Base-by-base conservation (phyloP, 2,797 vertebrate genomes). In the Remorina albescens region DNA sequence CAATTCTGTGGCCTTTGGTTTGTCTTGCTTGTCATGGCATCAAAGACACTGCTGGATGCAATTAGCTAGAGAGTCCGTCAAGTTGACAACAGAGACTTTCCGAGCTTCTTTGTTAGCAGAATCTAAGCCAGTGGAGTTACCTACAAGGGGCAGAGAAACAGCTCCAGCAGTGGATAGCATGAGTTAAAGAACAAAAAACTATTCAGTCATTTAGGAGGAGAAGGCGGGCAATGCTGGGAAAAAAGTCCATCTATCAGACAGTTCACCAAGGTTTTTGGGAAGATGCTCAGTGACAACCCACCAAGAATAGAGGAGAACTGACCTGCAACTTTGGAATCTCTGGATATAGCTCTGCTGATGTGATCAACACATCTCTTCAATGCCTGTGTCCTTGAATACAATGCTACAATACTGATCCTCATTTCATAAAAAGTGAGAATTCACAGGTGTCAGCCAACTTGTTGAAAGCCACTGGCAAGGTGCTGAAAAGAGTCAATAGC, bases 281-380 rank as follows among this genome's bases (percentile, higher is more conserved):
- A 67, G 67, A 32, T 54, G 41, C 18, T 74, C 3, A 0, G 53
- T 66, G 68, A 74, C 21, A 62, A 56, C 26, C 19, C 10, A 6
- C 39, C 16, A 32, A 74, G 50, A 67, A 63, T 30, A 67, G 34
- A 49, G 30, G 44, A 76, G 57, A 70, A 42, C 44, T 47, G 44
- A 36, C 46, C 15, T 76, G 30, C 49, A 23, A n/a, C 62, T 73
- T 42, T 54, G 21, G 34, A 63, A 77, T 54, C 25, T 58, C n/a
- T 15, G 7, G 26, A 54, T 58, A 37, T 34, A 26, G 19, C 39
- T 32, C 13, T 46, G 34, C 59, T 34, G 12, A 21, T 41, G 67
- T 68, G 32, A 69, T 13, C 53, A 65, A 62, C 41, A 55, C n/a
- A 67, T 62, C 28, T 73, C 42, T 32, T 69, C 32, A 68, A 23